These are phyloP conservation scores for Epinephelus awoara DNA, from an alignment of 2,797 vertebrate genomes.

Conservation along the genomic window DNA sequence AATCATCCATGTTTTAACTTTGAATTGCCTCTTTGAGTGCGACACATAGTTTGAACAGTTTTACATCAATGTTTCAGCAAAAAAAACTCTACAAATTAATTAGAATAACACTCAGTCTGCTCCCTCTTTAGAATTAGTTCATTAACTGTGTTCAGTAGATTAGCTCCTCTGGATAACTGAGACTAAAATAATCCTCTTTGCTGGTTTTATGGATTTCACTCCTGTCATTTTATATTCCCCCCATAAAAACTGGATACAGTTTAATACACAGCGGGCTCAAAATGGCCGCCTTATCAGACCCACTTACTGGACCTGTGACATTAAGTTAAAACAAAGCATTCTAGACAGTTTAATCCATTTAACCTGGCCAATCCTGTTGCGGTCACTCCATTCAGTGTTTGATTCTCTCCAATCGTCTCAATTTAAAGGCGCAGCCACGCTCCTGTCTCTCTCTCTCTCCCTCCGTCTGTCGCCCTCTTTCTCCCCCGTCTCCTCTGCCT, in stretches of 20 bases:
- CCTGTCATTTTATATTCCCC: constrained; percentile 33
- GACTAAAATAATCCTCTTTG: constrained; percentile 59
- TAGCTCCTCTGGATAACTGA: constrained; percentile 48
- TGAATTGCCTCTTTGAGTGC: constrained; percentile 16
- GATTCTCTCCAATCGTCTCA: constrained; percentile 72
- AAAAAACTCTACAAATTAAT: constrained; percentile 49
- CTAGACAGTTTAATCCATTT: constrained; percentile 81
- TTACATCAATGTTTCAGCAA: constrained; percentile 8
- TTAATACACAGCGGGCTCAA: constrained; percentile 44
- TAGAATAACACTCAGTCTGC: constrained; percentile 34
- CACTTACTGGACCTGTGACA: constrained; percentile 68
- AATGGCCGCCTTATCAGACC: constrained; percentile 62
- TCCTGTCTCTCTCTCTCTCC: constrained; percentile 51
- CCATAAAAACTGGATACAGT: constrained; percentile 42
- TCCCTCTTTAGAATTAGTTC: constrained; percentile 33
- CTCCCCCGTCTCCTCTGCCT: constrained; percentile 62
- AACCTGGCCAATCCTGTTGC: constrained; percentile 72
- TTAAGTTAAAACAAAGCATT: constrained; percentile 81
- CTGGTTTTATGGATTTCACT: constrained; percentile 52
- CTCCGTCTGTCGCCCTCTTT: constrained; percentile 26
- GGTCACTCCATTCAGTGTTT: constrained; percentile 73
- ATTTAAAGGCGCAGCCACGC: constrained; percentile 66
- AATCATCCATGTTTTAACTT: constrained; percentile 30
- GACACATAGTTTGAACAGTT: constrained; percentile 20
- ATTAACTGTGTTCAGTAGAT: constrained; percentile 52